Conservation (phyloP, 2,797 vertebrate species). For the Tachyglossus aculeatus region DNA sequence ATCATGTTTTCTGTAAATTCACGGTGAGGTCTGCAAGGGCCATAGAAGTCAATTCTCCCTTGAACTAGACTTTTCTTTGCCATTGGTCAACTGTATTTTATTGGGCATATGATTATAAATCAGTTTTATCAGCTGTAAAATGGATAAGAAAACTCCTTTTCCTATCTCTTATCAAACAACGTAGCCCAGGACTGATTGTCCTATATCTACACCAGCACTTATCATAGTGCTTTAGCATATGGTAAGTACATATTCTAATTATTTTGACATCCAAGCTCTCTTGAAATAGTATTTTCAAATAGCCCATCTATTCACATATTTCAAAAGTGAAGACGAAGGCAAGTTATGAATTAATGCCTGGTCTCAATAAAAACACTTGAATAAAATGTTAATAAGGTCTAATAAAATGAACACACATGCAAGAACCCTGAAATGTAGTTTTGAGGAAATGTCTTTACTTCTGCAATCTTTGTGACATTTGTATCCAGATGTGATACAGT, state of each 20-base stretch:
- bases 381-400: conserved; percentile 42
- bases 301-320: conserved; percentile 12
- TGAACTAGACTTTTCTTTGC: too few relatives aligned
- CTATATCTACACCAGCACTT: not conserved
- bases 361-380: conserved; percentile 17
- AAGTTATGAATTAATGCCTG: conserved; percentile 32
- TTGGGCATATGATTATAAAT: too few relatives aligned
- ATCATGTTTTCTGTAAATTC: too few relatives aligned
- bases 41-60: too few relatives aligned
- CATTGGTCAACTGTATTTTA: too few relatives aligned
- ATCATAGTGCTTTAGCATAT: too few relatives aligned
- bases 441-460: conserved; percentile 48
- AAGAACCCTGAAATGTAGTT: conserved; percentile 52
- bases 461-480: conserved; percentile 52
- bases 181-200: not conserved
- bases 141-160: too few relatives aligned
- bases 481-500: conserved; percentile 60
- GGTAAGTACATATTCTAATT: not conserved
- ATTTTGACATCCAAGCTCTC: too few relatives aligned
- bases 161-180: too few relatives aligned
- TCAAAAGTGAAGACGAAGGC: not conserved
- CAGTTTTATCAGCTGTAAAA: too few relatives aligned
- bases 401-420: conserved; percentile 23
- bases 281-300: too few relatives aligned
- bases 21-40: too few relatives aligned